phyloP scores from a whole-genome alignment of 2,113 vertebrate genomes.

The Pelobates fuscus region DNA sequence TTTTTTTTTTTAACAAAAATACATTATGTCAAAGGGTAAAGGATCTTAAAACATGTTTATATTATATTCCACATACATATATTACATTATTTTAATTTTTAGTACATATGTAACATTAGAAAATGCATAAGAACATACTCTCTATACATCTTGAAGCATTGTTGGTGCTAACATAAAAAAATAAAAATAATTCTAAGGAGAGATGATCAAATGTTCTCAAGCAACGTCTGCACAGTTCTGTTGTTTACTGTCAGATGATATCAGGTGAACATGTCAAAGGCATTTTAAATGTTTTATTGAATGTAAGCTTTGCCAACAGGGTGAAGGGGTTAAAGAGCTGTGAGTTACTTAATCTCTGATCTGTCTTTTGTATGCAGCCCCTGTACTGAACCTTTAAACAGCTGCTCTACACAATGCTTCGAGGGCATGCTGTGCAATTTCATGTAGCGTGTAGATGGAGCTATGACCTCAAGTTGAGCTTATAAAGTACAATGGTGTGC shows the following conservation, averaged over 20 bases:
- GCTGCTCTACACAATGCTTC: constrained; percentile 40
- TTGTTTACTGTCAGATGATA: constrained; percentile 29
- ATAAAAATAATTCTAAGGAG: background rate
- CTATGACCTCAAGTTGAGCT: constrained; percentile 48
- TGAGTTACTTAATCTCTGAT: constrained; percentile 40
- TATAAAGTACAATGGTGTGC: constrained; percentile 37
- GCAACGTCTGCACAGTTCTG: constrained; percentile 1
- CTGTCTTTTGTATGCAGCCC: constrained; percentile 40
- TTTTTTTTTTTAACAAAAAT: too few relatives aligned
- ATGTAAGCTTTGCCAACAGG: constrained; percentile 41
- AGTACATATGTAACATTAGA: too few relatives aligned
- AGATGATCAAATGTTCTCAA: background rate
- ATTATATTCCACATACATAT: too few relatives aligned
- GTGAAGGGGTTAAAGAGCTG: constrained; percentile 44
- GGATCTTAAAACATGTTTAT: too few relatives aligned
- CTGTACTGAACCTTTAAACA: constrained; percentile 46
- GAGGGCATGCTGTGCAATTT: constrained; percentile 48
- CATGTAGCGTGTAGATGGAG: constrained; percentile 50
- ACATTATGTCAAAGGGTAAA: too few relatives aligned
- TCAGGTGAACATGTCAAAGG: constrained; percentile 32
- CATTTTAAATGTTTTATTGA: constrained; percentile 44
- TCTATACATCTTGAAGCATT: too few relatives aligned
- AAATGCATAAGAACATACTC: too few relatives aligned
- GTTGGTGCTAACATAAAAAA: background rate
- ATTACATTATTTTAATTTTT: too few relatives aligned